Evolutionary conservation across 2,113 vertebrate genomes (phyloP).

Genomic region (Marmota flaviventris): DNA sequence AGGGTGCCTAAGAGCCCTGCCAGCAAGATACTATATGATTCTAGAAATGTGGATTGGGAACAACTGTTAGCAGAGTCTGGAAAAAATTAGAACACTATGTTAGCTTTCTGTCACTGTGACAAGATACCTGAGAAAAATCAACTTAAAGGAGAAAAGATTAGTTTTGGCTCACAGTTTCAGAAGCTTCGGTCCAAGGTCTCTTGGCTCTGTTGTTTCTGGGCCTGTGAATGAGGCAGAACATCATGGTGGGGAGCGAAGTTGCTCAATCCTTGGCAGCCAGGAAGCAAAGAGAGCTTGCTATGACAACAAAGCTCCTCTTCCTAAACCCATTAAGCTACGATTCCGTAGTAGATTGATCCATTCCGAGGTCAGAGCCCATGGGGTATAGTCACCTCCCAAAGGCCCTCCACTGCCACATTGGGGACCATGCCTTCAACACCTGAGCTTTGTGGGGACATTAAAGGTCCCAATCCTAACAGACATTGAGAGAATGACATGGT

Average conservation of each 20-base stretch:
- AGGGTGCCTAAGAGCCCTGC: background rate
- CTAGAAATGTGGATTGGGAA: background rate
- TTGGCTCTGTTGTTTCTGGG: background rate
- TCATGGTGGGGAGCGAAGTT: background rate
- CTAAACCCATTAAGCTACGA: background rate
- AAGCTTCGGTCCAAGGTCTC: background rate
- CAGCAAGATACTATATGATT: background rate
- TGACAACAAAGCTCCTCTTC: background rate
- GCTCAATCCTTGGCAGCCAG: background rate
- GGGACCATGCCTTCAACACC: background rate
- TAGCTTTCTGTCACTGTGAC: background rate
- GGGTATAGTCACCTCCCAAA: background rate
- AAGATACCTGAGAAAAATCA: background rate
- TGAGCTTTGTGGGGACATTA: background rate
- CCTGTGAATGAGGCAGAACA: background rate
- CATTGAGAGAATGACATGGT: background rate
- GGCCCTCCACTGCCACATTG: background rate
- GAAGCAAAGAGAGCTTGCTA: background rate
- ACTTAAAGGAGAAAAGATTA: background rate
- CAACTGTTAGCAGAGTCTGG: background rate
- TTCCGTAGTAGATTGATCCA: background rate
- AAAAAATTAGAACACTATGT: background rate
- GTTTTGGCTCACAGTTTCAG: background rate
- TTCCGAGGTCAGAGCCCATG: background rate
- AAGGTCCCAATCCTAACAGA: background rate